A percentile compares a stretch with the other conserved stretches of the same genome.
Conservation (phyloP, 2,113 vertebrate species). For the Bungarus multicinctus region DNA sequence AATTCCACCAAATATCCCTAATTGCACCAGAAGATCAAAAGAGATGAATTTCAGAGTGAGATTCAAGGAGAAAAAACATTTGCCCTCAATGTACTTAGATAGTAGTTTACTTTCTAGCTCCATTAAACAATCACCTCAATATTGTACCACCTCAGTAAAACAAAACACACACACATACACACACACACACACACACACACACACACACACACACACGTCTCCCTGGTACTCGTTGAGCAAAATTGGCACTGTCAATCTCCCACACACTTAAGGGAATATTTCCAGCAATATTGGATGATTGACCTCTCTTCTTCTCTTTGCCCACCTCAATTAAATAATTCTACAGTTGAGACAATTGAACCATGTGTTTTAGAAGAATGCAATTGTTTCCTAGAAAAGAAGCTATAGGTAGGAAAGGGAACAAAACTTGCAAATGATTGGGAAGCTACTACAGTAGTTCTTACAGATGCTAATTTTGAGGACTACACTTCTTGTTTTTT, state of each 20-base stretch:
- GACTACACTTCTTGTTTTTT: too few species aligned
- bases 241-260: not conserved
- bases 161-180: not conserved
- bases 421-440: not conserved
- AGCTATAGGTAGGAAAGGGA: not conserved
- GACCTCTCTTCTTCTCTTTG: too few species aligned
- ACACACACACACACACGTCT: not conserved
- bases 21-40: not conserved
- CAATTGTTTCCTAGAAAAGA: not conserved
- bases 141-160: not conserved
- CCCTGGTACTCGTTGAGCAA: not conserved
- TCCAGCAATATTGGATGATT: too few species aligned
- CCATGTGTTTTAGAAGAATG: not conserved
- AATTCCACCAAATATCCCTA: too few species aligned
- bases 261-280: too few species aligned
- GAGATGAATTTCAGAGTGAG: not conserved
- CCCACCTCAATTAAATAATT: too few species aligned
- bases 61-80: not conserved
- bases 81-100: not conserved
- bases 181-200: not conserved
- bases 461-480: too few species aligned
- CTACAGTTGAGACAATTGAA: too few species aligned
- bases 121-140: not conserved
- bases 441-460: not conserved
- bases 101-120: not conserved